Evolutionary conservation across 1,140 invertebrate genomes (phyloP).

Genomic region (Drosophila yakuba): DNA sequence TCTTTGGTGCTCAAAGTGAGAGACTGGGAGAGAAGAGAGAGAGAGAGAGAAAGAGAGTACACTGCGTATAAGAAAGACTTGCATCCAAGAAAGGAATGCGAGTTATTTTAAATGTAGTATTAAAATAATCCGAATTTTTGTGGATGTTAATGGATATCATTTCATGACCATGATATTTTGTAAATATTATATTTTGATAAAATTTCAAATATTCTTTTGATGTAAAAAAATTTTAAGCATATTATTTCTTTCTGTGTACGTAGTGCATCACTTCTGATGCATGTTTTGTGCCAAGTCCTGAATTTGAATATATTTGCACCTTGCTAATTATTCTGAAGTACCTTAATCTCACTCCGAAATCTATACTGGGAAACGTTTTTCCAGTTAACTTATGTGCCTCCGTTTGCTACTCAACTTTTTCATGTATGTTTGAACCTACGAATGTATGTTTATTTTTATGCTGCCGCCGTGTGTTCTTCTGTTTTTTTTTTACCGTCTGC

Average conservation of each 20-base stretch:
- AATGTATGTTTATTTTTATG: slow-evolving; percentile 74
- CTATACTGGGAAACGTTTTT: slow-evolving; percentile 66
- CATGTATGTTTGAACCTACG: slow-evolving; percentile 17
- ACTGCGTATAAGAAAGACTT: slow-evolving; percentile 50
- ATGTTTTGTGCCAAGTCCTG: neutral
- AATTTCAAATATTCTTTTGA: neutral
- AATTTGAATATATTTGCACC: slow-evolving; percentile 18
- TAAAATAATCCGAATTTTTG: too few species aligned
- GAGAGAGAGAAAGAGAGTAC: neutral
- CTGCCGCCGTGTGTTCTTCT: slow-evolving; percentile 71
- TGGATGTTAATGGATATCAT: too few species aligned
- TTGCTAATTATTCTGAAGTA: slow-evolving; percentile 30
- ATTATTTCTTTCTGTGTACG: neutral
- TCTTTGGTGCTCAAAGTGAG: slow-evolving; percentile 22
- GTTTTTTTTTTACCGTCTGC: slow-evolving; percentile 53
- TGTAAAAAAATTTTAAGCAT: too few species aligned
- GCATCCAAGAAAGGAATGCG: neutral
- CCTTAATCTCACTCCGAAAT: slow-evolving; percentile 9
- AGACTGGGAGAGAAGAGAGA: neutral
- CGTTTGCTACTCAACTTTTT: slow-evolving; percentile 34
- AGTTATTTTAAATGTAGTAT: too few species aligned
- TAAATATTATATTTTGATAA: neutral
- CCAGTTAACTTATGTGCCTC: slow-evolving; percentile 62
- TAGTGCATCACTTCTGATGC: neutral
- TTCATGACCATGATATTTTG: too few species aligned